Percentiles rank a stretch among this genome's conserved stretches.
phyloP scores from a whole-genome alignment of 2,797 vertebrate genomes.

The Danio tinwini region DNA sequence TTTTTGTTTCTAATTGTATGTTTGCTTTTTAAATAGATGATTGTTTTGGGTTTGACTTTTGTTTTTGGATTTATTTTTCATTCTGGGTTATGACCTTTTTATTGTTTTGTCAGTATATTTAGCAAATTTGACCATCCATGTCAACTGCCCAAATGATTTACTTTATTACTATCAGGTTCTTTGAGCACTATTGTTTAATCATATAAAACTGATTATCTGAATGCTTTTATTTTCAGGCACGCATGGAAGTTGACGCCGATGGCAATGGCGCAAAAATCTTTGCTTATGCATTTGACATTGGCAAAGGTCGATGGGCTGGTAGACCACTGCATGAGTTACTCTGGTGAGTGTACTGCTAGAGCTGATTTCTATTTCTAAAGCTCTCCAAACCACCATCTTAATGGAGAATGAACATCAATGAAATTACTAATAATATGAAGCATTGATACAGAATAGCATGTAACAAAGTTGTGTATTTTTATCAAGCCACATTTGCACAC shows the following conservation, averaged over 20 bases:
- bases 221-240: conserved; percentile 79
- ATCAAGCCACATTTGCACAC: too few species aligned
- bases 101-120: neutral
- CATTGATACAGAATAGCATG: too few species aligned
- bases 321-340: conserved; percentile 93
- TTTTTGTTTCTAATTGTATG: neutral
- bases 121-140: neutral
- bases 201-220: neutral
- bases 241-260: conserved; percentile 98
- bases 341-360: conserved; percentile 80
- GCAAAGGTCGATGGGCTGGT: conserved; percentile 91
- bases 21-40: too few species aligned
- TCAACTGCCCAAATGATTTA: neutral
- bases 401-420: too few species aligned
- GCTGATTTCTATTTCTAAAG: too few species aligned
- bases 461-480: too few species aligned
- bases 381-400: too few species aligned
- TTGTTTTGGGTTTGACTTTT: neutral
- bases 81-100: neutral
- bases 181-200: neutral
- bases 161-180: neutral
- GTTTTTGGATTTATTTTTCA: neutral
- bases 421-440: too few species aligned
- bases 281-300: conserved; percentile 97
- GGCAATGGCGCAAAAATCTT: conserved; percentile 99